Base-by-base conservation (phyloP, 2,113 vertebrate species). In the Cryptotis parvus region DNA sequence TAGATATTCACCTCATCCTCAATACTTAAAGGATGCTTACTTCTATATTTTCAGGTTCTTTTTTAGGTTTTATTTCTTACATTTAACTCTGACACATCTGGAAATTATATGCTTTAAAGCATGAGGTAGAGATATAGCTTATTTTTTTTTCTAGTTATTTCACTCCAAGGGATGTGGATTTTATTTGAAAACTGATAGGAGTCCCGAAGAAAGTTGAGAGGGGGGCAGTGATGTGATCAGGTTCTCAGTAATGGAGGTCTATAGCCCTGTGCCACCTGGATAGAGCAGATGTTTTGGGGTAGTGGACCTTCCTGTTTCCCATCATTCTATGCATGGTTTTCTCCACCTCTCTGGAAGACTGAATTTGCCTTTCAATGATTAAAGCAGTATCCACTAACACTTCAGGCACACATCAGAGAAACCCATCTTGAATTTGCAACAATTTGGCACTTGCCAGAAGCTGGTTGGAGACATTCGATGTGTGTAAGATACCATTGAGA, bases 31-130 rank as follows among this genome's bases (percentile, higher is more conserved):
- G 55, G 92, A 92, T 55, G n/a, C 22, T 87, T 82, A 85, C 72
- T 27, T 70, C 1, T 33, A 8, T 79, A 74, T 49, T 66, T 66
- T 74, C 77, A 75, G 86, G 43, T n/a, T 84, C 94, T 49, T 76
- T 88, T 70, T 87, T 76, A 72, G 61, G 45, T 94, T 95, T 94
- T 87, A 87, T 94, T 95, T 95, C 92, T 94, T 96, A 75, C 86
- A 92, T 77, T 91, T 93, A 94, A 95, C 90, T 95, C 94, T 58
- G 24, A 72, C 73, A 78, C 95, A 96, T 96, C 95, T 96, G 96
- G 96, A 96, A 96, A 92, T 94, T 94, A 95, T 96, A 95, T 16
- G 65, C 55, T 76, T 93, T 93, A 90, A 94, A 95, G 83, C 83
- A 94, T 89, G 79, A 94, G 52, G 88, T 93, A 94, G 86, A 95